phyloP scores from a whole-genome alignment of 2,888 invertebrate species.

The Drosophila borborema region DNA sequence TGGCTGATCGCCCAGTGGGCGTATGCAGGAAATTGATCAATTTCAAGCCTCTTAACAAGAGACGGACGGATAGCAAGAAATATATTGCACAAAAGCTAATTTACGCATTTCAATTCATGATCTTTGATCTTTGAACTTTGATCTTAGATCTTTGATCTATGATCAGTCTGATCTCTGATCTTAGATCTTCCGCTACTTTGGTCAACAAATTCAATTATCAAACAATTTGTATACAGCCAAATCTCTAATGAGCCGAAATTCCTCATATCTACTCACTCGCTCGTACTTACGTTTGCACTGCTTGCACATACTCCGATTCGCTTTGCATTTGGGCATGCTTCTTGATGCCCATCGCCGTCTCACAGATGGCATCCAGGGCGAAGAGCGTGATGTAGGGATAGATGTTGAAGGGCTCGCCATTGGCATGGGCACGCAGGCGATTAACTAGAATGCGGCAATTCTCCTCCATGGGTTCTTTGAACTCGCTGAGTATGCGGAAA shows the following conservation, averaged over 20 bases:
- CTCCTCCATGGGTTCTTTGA: constrained; percentile 89
- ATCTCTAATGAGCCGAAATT: background rate
- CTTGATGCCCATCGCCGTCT: constrained; percentile 93
- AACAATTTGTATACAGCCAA: background rate
- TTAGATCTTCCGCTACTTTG: too few species aligned
- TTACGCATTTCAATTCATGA: too few species aligned
- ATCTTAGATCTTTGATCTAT: background rate
- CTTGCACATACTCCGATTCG: constrained; percentile 90
- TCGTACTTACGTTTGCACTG: constrained; percentile 88
- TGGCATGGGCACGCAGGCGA: constrained; percentile 83
- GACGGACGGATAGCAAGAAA: too few species aligned
- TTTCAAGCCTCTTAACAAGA: too few species aligned
- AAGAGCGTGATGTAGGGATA: constrained; percentile 87
- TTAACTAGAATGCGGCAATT: constrained; percentile 87
- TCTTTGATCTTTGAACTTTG: background rate
- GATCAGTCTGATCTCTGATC: background rate
- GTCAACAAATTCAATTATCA: too few species aligned
- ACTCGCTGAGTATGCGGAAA: constrained; percentile 91
- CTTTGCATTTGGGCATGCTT: constrained; percentile 89
- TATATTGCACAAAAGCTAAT: too few species aligned
- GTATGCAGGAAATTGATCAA: too few species aligned
- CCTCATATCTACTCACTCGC: background rate
- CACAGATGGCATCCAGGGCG: constrained; percentile 83
- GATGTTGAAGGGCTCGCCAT: constrained; percentile 86
- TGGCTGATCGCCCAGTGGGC: too few species aligned